Percentiles rank a stretch among this genome's conserved stretches.
phyloP scores from a whole-genome alignment of 2,888 invertebrate species.

The Aethes cnicana region DNA sequence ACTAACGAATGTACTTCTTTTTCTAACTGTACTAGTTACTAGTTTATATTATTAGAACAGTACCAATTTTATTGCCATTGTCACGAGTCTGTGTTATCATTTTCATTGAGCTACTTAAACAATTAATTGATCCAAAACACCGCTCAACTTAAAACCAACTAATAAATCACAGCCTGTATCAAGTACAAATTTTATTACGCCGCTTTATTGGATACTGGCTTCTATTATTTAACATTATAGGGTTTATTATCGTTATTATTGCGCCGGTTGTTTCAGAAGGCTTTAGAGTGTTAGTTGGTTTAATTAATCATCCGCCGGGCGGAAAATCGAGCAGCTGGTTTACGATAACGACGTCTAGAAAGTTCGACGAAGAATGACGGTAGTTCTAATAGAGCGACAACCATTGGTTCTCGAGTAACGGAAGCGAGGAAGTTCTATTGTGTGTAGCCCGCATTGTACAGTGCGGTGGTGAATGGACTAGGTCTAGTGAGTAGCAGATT shows the following conservation, averaged over 20 bases:
- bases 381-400: constrained; percentile 3
- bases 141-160: constrained; percentile 16
- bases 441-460: constrained; percentile 9
- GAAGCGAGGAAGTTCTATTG: not conserved
- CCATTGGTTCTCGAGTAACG: constrained; percentile 2
- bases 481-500: not conserved
- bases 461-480: not conserved
- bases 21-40: too few relatives aligned
- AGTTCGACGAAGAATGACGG: constrained; percentile 40
- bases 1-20: too few relatives aligned
- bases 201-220: not conserved
- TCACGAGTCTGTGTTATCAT: not conserved
- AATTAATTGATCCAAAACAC: constrained; percentile 1
- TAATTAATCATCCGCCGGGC: constrained; percentile 71
- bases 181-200: constrained; percentile 16
- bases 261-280: constrained; percentile 12
- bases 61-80: not conserved
- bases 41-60: too few relatives aligned
- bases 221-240: constrained; percentile 24
- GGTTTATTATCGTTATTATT: constrained; percentile 25
- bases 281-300: constrained; percentile 45
- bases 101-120: constrained; percentile 6
- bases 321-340: constrained; percentile 72
- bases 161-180: constrained; percentile 28
- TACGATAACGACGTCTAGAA: constrained; percentile 62